Evolutionary conservation across 2,888 invertebrate genomes (phyloP).

Genomic region (Sipha maydis): DNA sequence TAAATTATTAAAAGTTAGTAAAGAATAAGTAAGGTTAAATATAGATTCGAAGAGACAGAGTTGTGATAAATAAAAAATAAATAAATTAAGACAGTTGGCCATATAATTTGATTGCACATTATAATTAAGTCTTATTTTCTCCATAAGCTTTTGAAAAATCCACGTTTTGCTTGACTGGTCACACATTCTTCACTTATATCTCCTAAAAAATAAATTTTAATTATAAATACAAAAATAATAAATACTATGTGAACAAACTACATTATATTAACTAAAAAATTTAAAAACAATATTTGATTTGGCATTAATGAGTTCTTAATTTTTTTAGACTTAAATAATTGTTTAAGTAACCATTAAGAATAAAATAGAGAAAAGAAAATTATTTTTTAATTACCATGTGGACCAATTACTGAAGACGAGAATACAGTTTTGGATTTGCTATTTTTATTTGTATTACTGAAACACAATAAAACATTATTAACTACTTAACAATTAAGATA

Average conservation of each 20-base stretch:
- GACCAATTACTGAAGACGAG: constrained; percentile 64
- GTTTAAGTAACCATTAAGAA: not conserved
- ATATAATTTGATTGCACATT: constrained; percentile 56
- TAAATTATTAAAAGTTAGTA: constrained; percentile 49
- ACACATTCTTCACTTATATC: constrained; percentile 66
- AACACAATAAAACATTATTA: constrained; percentile 68
- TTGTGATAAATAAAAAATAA: constrained; percentile 42
- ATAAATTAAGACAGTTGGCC: constrained; percentile 42
- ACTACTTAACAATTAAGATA: too few relatives aligned
- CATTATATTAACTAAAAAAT: too few relatives aligned
- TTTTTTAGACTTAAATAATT: not conserved
- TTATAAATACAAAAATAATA: not conserved
- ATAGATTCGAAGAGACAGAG: constrained; percentile 42
- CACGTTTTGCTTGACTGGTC: constrained; percentile 79
- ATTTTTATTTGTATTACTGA: constrained; percentile 79
- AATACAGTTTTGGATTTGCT: constrained; percentile 75
- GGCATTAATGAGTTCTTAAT: too few relatives aligned
- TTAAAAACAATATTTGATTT: too few relatives aligned
- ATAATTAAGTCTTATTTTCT: constrained; percentile 72
- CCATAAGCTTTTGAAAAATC: constrained; percentile 90
- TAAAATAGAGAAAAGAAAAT: not conserved
- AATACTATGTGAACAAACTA: not conserved
- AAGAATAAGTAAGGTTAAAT: constrained; percentile 39
- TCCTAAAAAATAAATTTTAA: constrained; percentile 65
- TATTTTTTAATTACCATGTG: constrained; percentile 63